These are phyloP conservation scores for Anguilla japonica DNA, from an alignment of 2,113 vertebrate genomes.

Conservation along the genomic window DNA sequence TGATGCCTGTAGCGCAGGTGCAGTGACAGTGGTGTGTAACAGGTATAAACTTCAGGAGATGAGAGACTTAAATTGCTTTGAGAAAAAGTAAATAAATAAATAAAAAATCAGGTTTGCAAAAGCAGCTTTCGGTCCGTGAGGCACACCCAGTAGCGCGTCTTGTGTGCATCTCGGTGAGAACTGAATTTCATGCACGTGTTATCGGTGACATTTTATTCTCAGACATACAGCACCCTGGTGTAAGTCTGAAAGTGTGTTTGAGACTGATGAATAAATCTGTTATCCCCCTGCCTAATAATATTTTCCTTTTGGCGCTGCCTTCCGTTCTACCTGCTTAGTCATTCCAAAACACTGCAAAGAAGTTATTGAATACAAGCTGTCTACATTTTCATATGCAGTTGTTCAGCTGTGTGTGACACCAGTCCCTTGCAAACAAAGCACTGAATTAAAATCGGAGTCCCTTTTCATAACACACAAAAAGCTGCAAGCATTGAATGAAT, in stretches of 20 bases:
- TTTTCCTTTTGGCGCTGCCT: constrained; percentile 34
- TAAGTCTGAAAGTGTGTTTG: constrained; percentile 7
- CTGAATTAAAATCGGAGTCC: neutral
- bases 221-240: constrained; percentile 15
- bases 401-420: neutral
- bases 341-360: constrained; percentile 23
- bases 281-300: constrained; percentile 25
- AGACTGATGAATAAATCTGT: constrained; percentile 24
- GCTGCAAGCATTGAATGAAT: neutral
- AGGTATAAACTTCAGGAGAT: constrained; percentile 52
- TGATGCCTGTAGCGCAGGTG: constrained; percentile 56
- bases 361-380: constrained; percentile 52
- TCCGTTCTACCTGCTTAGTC: constrained; percentile 44
- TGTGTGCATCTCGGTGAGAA: neutral
- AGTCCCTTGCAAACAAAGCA: neutral
- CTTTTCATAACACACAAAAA: neutral
- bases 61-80: constrained; percentile 42
- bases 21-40: constrained; percentile 56
- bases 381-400: neutral
- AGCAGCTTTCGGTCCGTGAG: constrained; percentile 38
- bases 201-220: constrained; percentile 1
- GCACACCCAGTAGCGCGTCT: neutral
- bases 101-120: neutral
- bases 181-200: neutral
- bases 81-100: constrained; percentile 38